phyloP scores from a whole-genome alignment of 2,113 vertebrate genomes.

The Capreolus pygargus region DNA sequence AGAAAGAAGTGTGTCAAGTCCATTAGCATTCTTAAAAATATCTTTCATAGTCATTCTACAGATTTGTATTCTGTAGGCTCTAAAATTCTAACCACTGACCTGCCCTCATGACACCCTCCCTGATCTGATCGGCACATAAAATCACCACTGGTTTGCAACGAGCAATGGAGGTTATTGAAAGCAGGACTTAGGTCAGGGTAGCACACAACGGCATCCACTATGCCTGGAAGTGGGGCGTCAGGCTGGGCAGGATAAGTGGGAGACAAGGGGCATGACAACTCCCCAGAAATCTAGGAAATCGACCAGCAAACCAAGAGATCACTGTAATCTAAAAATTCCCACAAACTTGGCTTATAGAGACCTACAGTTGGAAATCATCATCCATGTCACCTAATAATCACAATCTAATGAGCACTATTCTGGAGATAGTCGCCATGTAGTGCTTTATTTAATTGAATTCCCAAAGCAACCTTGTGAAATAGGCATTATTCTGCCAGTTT shows the following conservation, averaged over 20 bases:
- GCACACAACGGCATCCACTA: no score
- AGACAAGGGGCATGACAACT: neutral
- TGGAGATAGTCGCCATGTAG: neutral
- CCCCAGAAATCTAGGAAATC: neutral
- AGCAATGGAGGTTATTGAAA: neutral
- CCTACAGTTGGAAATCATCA: neutral
- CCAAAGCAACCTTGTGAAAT: neutral
- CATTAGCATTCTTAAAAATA: neutral
- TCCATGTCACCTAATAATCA: neutral
- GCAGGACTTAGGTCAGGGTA: neutral
- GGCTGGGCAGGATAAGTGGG: neutral
- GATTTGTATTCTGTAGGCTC: neutral
- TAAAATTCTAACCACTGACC: neutral
- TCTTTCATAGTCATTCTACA: neutral
- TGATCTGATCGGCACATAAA: neutral
- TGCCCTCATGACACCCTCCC: neutral
- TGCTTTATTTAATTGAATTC: neutral
- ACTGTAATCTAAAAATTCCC: neutral
- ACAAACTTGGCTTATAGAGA: neutral
- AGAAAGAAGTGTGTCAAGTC: neutral
- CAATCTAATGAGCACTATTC: neutral
- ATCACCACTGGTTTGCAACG: neutral
- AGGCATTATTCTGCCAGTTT: neutral
- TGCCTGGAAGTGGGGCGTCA: neutral
- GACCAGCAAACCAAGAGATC: neutral